Conservation (phyloP, 2,888 invertebrate genomes). For the Acholoe squamosa region DNA sequence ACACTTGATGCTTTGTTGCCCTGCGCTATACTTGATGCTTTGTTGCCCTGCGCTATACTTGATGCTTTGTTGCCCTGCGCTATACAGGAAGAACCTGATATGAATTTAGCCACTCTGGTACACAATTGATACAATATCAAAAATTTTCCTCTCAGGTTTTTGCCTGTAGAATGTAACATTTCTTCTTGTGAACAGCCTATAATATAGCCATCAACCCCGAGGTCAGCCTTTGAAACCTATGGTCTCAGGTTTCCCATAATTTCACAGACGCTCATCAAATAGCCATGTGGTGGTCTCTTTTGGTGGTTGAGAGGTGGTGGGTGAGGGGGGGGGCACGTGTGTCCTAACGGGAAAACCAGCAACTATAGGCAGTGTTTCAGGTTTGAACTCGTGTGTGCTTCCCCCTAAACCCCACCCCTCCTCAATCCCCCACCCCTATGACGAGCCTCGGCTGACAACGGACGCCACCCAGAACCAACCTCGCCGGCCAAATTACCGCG, state of each 20-base stretch:
- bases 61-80: too few species aligned
- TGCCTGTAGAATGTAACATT: too few species aligned
- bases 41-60: too few species aligned
- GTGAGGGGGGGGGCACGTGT: neutral
- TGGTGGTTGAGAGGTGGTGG: neutral
- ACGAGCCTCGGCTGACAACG: neutral
- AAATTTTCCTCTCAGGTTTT: too few species aligned
- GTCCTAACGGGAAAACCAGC: neutral
- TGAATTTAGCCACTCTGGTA: too few species aligned
- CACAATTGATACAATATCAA: too few species aligned
- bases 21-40: too few species aligned
- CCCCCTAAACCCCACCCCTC: neutral
- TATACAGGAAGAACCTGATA: too few species aligned
- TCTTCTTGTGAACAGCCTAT: neutral
- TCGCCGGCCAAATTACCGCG: constrained; percentile 43
- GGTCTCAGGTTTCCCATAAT: constrained; percentile 23
- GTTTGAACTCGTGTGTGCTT: constrained; percentile 26
- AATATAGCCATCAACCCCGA: constrained; percentile 4
- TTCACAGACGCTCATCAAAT: constrained; percentile 15
- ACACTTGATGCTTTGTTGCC: too few species aligned
- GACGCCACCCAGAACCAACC: neutral
- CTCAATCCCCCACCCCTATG: neutral
- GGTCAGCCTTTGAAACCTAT: neutral
- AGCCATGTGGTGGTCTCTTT: constrained; percentile 23
- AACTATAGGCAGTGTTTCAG: constrained; percentile 15